Percentiles rank a stretch among this genome's conserved stretches.
Evolutionary conservation across 2,113 vertebrate genomes (phyloP).

Genomic region (Neogobius melanostomus): DNA sequence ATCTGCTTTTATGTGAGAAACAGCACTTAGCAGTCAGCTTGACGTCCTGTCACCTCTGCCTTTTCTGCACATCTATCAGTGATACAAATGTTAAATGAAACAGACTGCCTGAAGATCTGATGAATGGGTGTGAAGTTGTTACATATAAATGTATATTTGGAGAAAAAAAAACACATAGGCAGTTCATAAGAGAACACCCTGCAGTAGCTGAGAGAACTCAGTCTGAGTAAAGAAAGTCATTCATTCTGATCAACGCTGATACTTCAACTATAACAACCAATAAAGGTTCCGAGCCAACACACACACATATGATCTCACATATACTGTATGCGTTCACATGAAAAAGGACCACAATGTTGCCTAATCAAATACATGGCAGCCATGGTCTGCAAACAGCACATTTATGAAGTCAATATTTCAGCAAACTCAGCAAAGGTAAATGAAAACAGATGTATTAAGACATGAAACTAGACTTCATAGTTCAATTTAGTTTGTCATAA

Average conservation of each 20-base stretch:
- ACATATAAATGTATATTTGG: constrained; percentile 31
- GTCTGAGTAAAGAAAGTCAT: constrained; percentile 64
- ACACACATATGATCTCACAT: not conserved
- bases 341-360: not conserved
- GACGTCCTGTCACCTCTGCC: constrained; percentile 31
- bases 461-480: not conserved
- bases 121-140: constrained; percentile 23
- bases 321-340: not conserved
- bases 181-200: constrained; percentile 20
- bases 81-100: constrained; percentile 76
- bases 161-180: not conserved
- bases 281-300: constrained; percentile 27
- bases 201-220: constrained; percentile 43
- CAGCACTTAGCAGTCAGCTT: constrained; percentile 9
- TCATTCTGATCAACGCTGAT: constrained; percentile 74
- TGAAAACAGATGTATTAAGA: not conserved
- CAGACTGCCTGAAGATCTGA: constrained; percentile 52
- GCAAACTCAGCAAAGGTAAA: not conserved
- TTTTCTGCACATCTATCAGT: constrained; percentile 36
- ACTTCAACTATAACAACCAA: constrained; percentile 69
- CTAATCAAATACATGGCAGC: not conserved
- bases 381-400: not conserved
- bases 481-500: not conserved
- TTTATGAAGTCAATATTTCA: not conserved
- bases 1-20: constrained; percentile 9